Base-by-base conservation (phyloP, 2,113 vertebrate species). In the Cynopterus brachyotis region DNA sequence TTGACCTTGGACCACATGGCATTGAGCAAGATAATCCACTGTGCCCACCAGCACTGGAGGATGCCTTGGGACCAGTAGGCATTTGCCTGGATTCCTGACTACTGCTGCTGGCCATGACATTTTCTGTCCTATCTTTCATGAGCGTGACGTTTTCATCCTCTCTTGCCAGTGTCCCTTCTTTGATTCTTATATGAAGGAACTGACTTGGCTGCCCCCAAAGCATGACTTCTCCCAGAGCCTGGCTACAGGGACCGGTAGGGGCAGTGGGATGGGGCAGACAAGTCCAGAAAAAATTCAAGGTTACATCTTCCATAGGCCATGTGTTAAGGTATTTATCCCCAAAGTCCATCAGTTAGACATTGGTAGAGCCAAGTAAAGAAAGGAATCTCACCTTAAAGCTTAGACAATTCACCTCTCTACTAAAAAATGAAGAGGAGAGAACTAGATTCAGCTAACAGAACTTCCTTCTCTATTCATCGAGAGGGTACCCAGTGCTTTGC, bases 341-440 rank as follows among this genome's bases (percentile, higher is more conserved):
- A n/a, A 3, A 37, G 24, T 11, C 60, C 42, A 66, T 64, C 15
- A 80, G 40, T 20, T 20, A 59, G 35, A 19, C 26, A 0, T 4
- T 40, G n/a, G 45, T 10, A 5, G 89, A 91, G 59, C 7, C 76
- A 81, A n/a, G 75, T 26, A 91, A 86, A 78, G 82, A 75, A 45
- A 76, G 26, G 45, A 66, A 40, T 30, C 72, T 67, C 35, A 55
- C 22, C 15, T 37, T 53, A n/a, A 59, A 75, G 62, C 37, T 30
- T 69, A 95, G 79, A 50, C 16, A 70, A 75, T 12, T 59, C 42
- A 67, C 6, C 4, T 37, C 72, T 64, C 53, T 50, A 59, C 75
- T 30, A 73, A 2, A 50, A 40, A 67, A 84, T 35, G 26, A 83
- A 66, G 10, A 82, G 3, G 19, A 87, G 15, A 55, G 80, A 66